Evolutionary conservation across 2,888 invertebrate genomes (phyloP), one percentile per base, ranked within the genome.

Genomic region (Mamestra brassicae): DNA sequence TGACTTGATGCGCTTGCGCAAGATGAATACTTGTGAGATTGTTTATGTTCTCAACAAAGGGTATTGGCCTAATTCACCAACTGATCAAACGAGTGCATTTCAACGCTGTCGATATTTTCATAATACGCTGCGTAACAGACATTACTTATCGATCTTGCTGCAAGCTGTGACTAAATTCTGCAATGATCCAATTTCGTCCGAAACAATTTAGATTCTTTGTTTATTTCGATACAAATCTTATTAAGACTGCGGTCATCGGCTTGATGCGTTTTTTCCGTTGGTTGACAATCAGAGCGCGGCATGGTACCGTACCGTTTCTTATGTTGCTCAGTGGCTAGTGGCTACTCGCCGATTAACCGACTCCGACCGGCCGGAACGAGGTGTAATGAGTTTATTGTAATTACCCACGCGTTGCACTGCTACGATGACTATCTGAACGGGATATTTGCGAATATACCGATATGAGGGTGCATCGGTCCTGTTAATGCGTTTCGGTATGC

Each of bases 231-330:
- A 79, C 73, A 79, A 78, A 64, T 83, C 66, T 81, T 71, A 78
- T 76, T 65, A 84, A 75, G 70, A 64, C 72, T 81, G 77, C 89
- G 91, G 90, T 92, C 91, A 91, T 89, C 89, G 90, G 88, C 90
- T 89, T 79, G 64, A 75, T 82, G 78, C 74, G 83, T 85, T 92
- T 92, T 91, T 89, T 87, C 88, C 88, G 80, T 80, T 75, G 84
- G 63, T 71, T 69, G 81, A 81, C 79, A 93, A 93, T 93, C 91
- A 95, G 96, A 95, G 93, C 96, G 92, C 85, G 89, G 92, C 94
- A 84, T 62, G 67, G 93, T 92, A 89, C 91, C 87, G 92, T 95
- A 95, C 94, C 91, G 95, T 94, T 94, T 92, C 89, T 91, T 90
- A 84, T 88, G 87, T 84, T 88, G 92, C 89, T 90, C 90, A 89